Conservation (phyloP, 2,888 invertebrate genomes). For the Polydrusus pterygomalis region DNA sequence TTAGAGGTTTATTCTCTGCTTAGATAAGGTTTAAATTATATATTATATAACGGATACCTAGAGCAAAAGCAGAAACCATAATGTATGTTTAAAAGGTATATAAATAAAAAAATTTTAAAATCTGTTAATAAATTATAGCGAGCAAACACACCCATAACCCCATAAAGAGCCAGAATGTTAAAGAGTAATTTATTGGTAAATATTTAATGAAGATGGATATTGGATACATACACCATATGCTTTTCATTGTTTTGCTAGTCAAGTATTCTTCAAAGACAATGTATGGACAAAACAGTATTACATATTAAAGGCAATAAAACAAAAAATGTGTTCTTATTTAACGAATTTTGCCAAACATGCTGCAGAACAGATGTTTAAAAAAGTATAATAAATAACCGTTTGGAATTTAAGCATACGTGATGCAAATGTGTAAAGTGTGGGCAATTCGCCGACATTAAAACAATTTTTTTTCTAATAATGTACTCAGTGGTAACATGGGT, state of each 20-base stretch:
- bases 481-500: no score
- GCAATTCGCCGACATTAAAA: no score
- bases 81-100: slow-evolving; percentile 15
- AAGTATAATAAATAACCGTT: no score
- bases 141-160: not conserved
- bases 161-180: not conserved
- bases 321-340: no score
- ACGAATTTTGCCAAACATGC: no score
- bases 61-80: slow-evolving; percentile 13
- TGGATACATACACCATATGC: not conserved
- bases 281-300: not conserved
- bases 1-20: slow-evolving; percentile 19
- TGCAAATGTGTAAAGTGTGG: no score
- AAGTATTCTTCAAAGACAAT: not conserved
- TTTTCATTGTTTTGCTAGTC: not conserved
- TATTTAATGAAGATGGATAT: slow-evolving; percentile 9
- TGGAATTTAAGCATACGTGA: no score
- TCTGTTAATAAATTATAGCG: slow-evolving; percentile 8
- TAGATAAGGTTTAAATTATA: slow-evolving; percentile 19
- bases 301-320: not conserved
- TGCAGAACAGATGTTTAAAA: no score
- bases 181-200: slow-evolving; percentile 9
- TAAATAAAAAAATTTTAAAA: no score
- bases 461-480: no score
- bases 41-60: slow-evolving; percentile 15